Evolutionary conservation across 2,113 vertebrate genomes (phyloP).

Genomic region (Pygoscelis antarcticus): DNA sequence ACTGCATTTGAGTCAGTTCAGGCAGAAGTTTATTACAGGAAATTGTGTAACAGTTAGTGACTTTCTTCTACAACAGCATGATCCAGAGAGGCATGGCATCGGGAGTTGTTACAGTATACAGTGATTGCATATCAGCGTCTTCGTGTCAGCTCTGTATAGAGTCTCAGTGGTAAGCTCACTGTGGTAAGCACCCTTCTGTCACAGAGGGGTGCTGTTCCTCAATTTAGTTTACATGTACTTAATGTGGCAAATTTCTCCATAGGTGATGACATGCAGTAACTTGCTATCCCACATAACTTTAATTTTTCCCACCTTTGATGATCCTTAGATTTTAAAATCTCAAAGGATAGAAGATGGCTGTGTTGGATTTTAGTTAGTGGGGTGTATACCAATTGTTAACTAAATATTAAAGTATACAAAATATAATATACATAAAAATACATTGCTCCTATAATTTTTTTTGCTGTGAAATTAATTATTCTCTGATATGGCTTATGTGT

Average conservation of each 20-base stretch:
- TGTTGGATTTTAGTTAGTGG: neutral
- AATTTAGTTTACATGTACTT: neutral
- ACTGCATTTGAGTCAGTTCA: neutral
- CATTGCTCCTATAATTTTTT: neutral
- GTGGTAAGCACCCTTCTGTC: neutral
- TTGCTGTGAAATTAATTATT: neutral
- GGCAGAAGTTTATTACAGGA: neutral
- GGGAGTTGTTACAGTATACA: neutral
- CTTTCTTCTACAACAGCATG: neutral
- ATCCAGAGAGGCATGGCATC: neutral
- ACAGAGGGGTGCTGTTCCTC: neutral
- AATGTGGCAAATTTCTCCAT: neutral
- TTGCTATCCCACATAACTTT: neutral
- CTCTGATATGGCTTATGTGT: neutral
- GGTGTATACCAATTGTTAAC: neutral
- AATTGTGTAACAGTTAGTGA: neutral
- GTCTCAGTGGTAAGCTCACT: neutral
- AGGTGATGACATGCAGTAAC: neutral
- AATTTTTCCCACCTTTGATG: neutral
- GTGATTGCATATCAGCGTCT: rapidly evolving
- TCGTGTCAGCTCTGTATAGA: neutral
- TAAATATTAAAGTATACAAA: neutral
- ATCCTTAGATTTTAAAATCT: neutral
- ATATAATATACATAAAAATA: neutral
- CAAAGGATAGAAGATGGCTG: neutral